Evolutionary conservation across 2,797 vertebrate species (phyloP).

Genomic region (Phyllotis vaccarum): DNA sequence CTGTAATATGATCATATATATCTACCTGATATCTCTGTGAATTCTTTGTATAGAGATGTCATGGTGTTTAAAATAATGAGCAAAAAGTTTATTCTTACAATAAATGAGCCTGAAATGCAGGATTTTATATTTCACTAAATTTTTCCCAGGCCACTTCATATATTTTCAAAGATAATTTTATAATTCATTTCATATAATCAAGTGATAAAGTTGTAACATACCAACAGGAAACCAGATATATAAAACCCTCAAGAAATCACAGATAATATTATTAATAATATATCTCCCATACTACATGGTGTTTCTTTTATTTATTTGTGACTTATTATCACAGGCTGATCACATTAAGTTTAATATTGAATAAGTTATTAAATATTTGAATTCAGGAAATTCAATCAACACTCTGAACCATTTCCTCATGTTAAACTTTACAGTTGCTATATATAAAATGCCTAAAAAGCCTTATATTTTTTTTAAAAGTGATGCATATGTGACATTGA

Average conservation of each 20-base stretch:
- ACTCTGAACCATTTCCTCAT: background rate
- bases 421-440: background rate
- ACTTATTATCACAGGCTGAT: fast-evolving
- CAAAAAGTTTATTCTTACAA: background rate
- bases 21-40: background rate
- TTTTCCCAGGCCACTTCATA: fast-evolving
- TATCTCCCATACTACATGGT: fast-evolving
- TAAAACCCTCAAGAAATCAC: background rate
- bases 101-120: background rate
- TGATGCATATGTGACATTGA: background rate
- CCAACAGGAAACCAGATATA: background rate
- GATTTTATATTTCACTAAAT: background rate
- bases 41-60: background rate
- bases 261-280: too few species aligned
- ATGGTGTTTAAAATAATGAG: background rate
- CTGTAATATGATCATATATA: background rate
- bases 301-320: background rate
- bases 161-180: background rate
- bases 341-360: background rate
- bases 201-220: background rate
- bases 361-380: background rate
- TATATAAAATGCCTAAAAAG: background rate
- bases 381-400: background rate
- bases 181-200: background rate
- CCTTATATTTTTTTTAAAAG: background rate